Evolutionary conservation across 2,113 vertebrate genomes (phyloP).

Genomic region (Excalfactoria chinensis): DNA sequence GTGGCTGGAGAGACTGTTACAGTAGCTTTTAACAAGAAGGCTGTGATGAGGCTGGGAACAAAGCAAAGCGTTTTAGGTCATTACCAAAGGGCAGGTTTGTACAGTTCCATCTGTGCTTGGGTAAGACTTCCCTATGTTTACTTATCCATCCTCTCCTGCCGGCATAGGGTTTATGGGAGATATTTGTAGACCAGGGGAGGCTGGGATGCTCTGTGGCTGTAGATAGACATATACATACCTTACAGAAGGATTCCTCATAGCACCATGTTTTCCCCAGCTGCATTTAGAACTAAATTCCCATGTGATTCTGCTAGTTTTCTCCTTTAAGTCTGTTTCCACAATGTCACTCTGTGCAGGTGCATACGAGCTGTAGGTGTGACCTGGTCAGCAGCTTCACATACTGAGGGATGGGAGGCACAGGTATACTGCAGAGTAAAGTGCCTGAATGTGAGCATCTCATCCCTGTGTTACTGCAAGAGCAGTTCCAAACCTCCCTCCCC

Average conservation of each 20-base stretch:
- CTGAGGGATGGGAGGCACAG: neutral
- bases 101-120: neutral
- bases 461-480: neutral
- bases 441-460: neutral
- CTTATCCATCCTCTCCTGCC: neutral
- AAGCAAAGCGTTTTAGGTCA: neutral
- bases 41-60: neutral
- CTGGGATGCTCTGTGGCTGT: neutral
- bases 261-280: neutral
- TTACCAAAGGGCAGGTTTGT: neutral
- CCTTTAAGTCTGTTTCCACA: neutral
- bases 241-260: neutral
- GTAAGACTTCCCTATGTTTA: neutral
- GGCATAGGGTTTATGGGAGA: neutral
- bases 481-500: neutral
- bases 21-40: neutral
- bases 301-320: neutral
- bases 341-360: neutral
- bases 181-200: neutral
- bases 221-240: neutral
- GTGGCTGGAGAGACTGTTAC: neutral
- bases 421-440: neutral
- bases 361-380: rapidly evolving
- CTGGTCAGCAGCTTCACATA: neutral
- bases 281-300: neutral